These are phyloP conservation scores for Hirtodrosophila cameraria DNA, from an alignment of 2,888 invertebrate species.

Conservation along the genomic window DNA sequence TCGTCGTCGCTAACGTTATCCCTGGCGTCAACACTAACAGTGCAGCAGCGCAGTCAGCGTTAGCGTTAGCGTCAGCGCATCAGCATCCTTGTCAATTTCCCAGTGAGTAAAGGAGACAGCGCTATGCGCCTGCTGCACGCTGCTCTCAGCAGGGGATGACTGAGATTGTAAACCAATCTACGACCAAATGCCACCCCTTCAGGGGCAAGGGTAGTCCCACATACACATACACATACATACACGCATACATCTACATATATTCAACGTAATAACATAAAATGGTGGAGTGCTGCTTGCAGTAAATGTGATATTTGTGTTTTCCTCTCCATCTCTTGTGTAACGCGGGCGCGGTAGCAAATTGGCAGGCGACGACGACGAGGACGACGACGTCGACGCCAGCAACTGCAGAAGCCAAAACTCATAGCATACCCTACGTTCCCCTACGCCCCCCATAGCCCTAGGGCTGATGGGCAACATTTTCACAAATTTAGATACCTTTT, in stretches of 20 bases:
- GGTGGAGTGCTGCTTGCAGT: conserved; percentile 72
- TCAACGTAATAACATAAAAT: conserved; percentile 72
- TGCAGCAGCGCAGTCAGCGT: conserved; percentile 48
- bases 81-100: conserved; percentile 28
- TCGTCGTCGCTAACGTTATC: conserved; percentile 16
- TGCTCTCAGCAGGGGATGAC: conserved; percentile 59
- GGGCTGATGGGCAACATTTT: conserved; percentile 63
- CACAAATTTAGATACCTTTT: conserved; percentile 80
- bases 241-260: conserved; percentile 7
- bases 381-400: conserved; percentile 13
- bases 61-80: conserved; percentile 30
- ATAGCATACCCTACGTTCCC: neutral
- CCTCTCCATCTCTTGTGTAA: conserved; percentile 55
- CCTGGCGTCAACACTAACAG: conserved; percentile 1
- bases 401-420: conserved; percentile 73
- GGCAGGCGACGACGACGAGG: conserved; percentile 46
- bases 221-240: conserved; percentile 14
- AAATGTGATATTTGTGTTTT: conserved; percentile 81
- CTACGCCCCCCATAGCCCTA: neutral
- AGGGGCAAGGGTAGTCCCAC: conserved; percentile 8
- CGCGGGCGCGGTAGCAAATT: conserved; percentile 59
- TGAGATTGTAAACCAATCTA: conserved; percentile 79
- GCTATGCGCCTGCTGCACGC: conserved; percentile 3
- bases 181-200: conserved; percentile 47
- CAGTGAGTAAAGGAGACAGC: conserved; percentile 23